Percentiles rank a stretch among this genome's conserved stretches.
Conservation (phyloP, 2,888 invertebrate species). For the Epistrophe grossulariae region DNA sequence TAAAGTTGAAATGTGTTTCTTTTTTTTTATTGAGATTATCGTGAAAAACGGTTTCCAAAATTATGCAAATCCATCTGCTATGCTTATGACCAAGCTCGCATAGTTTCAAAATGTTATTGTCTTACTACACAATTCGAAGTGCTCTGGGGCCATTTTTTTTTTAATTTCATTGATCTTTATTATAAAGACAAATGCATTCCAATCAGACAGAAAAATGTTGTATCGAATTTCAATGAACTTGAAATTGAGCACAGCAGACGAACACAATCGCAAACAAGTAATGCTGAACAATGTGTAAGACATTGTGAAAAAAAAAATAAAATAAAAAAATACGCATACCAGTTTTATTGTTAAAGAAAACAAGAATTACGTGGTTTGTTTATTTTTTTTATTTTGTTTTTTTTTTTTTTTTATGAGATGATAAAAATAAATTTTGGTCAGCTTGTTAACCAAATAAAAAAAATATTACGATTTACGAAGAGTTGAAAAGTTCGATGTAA, state of each 20-base stretch:
- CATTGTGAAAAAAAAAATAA: background rate
- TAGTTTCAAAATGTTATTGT: slow-evolving; percentile 47
- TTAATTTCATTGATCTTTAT: slow-evolving; percentile 28
- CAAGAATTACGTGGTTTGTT: slow-evolving; percentile 16
- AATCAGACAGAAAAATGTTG: slow-evolving; percentile 16
- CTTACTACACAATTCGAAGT: slow-evolving; percentile 6
- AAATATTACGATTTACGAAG: too few species aligned
- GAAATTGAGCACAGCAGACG: slow-evolving; percentile 24
- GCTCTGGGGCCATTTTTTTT: slow-evolving; percentile 23
- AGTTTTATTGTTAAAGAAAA: slow-evolving; percentile 2
- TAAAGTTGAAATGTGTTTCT: slow-evolving; percentile 5
- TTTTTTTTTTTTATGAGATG: background rate
- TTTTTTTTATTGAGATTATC: slow-evolving; percentile 8
- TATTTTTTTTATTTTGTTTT: background rate
- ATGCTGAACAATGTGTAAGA: background rate
- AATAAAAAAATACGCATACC: slow-evolving; percentile 9
- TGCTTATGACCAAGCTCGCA: slow-evolving; percentile 14
- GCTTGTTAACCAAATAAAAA: too few species aligned
- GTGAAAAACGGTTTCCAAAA: slow-evolving; percentile 62
- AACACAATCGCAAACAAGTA: background rate
- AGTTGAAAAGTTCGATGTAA: too few species aligned
- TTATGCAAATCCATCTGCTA: slow-evolving; percentile 68
- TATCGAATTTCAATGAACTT: slow-evolving; percentile 43
- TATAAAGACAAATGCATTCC: slow-evolving; percentile 14
- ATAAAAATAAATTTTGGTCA: background rate